Evolutionary conservation across 2,113 vertebrate genomes (phyloP), one percentile per base, ranked within the genome.

Genomic region (Rallus limicola): DNA sequence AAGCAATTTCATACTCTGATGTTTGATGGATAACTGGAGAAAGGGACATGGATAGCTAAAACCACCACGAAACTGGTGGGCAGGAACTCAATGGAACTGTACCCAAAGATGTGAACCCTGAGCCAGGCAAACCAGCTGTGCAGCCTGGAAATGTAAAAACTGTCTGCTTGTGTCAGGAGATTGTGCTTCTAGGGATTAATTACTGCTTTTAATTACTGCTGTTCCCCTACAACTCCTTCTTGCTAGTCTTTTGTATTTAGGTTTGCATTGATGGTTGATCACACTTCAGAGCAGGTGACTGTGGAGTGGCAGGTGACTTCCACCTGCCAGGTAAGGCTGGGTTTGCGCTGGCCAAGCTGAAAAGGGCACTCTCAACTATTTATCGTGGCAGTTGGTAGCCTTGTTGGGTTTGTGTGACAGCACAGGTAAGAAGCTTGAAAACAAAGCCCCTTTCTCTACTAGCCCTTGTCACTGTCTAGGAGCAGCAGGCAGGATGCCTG

Each of bases 131-230:
- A 56, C 97, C 80, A 74, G 95, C 93, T 76, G 65, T 62, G 84
- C 93, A 88, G 82, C 83, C 79, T 95, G 94, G 64, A 87, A 95
- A 56, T 76, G 58, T 46, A 60, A 79, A 85, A 91, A 74, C 78
- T 72, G 56, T 24, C 82, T 82, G 92, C 34, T 75, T 96, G 59
- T 91, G 82, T 91, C 88, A 91, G 76, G 90, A 96, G 88, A 71
- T 36, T 67, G 68, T 82, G 78, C 88, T 96, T 95, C 90, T 81
- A 96, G 94, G 94, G 92, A 95, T 92, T 91, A 95, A 92, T 95
- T 86, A 94, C 81, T 82, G 78, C 91, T 86, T 91, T 95, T 95
- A 95, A 94, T 95, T 91, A 93, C 86, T 63, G 70, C 81, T 94
- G 90, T 88, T n/a, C 9, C 81, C 85, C 74, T 76, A 28, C 81